Conservation (phyloP, 1,140 invertebrate species). For the Cydia fagiglandana region DNA sequence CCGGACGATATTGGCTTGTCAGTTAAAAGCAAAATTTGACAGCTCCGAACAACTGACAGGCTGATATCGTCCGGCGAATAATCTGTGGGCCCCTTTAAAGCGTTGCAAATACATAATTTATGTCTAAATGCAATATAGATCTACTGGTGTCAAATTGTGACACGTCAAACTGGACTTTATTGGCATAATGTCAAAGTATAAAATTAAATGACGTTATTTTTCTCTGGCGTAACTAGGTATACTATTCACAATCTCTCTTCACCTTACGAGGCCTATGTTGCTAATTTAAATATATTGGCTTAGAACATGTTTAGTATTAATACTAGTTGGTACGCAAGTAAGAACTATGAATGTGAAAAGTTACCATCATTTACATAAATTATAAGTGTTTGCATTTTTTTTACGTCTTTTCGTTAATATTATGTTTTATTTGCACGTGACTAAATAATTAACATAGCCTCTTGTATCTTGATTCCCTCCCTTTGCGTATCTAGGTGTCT, state of each 20-base stretch:
- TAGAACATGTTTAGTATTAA: not conserved
- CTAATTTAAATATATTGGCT: slow-evolving; percentile 6
- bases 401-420: too few species aligned
- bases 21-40: too few species aligned
- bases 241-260: not conserved
- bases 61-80: too few species aligned
- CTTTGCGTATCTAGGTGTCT: too few species aligned
- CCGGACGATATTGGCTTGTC: too few species aligned
- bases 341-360: not conserved
- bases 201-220: not conserved
- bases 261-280: not conserved
- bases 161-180: not conserved
- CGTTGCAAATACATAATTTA: not conserved
- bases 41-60: too few species aligned
- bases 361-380: not conserved
- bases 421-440: too few species aligned
- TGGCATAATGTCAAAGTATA: not conserved
- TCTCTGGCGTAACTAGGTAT: not conserved
- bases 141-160: not conserved
- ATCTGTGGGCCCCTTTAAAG: not conserved
- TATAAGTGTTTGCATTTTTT: too few species aligned
- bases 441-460: too few species aligned
- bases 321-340: not conserved
- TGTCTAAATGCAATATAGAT: not conserved
- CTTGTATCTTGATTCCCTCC: too few species aligned